Conservation (phyloP, 2,113 vertebrate species). For the Myotis lucifugus region DNA sequence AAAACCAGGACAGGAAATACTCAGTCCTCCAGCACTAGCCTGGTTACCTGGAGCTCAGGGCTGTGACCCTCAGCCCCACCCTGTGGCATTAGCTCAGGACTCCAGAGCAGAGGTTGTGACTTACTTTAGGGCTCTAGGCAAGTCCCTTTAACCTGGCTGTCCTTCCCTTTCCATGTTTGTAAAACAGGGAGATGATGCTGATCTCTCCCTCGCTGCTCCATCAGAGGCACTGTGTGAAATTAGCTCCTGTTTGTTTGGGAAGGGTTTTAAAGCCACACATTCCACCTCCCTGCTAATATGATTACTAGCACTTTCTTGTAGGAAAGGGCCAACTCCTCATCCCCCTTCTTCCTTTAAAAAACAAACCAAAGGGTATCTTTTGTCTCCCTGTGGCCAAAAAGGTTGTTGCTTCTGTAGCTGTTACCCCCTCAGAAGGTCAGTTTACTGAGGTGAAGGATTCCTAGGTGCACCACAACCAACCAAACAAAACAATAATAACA, state of each 20-base stretch:
- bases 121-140: conserved; percentile 39
- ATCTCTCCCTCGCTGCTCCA: not conserved
- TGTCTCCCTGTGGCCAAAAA: not conserved
- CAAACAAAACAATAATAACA: not conserved
- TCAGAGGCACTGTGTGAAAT: conserved; percentile 44
- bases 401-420: not conserved
- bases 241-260: conserved; percentile 62
- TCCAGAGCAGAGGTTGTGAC: conserved; percentile 24
- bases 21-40: not conserved
- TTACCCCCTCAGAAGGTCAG: conserved; percentile 26
- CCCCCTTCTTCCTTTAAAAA: conserved; percentile 34
- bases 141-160: conserved; percentile 30
- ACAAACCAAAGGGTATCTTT: conserved; percentile 32
- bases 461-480: not conserved
- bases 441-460: not conserved
- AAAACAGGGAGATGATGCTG: conserved; percentile 51
- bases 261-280: conserved; percentile 52
- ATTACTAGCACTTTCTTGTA: conserved; percentile 48
- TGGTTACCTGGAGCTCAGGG: not conserved
- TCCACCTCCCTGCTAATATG: conserved; percentile 60
- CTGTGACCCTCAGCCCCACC: not conserved
- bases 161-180: conserved; percentile 41
- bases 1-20: conserved; percentile 27
- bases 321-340: conserved; percentile 3
- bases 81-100: not conserved